phyloP scores from a whole-genome alignment of 2,113 vertebrate species.

The Austrofundulus limnaeus region DNA sequence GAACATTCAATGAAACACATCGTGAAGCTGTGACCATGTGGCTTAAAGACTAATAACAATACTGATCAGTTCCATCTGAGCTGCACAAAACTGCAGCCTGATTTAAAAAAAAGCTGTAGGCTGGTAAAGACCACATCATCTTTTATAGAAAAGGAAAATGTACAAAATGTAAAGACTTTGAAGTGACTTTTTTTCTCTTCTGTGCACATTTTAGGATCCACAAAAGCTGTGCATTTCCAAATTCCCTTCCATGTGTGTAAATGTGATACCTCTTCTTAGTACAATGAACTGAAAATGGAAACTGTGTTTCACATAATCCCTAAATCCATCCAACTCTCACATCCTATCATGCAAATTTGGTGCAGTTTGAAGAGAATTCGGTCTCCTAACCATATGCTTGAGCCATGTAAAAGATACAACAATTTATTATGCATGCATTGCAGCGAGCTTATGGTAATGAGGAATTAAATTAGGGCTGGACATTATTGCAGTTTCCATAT shows the following conservation, averaged over 20 bases:
- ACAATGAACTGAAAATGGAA: slow-evolving; percentile 82
- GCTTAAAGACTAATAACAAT: slow-evolving; percentile 39
- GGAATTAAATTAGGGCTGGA: slow-evolving; percentile 86
- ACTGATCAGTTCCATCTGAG: slow-evolving; percentile 43
- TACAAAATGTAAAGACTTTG: slow-evolving; percentile 56
- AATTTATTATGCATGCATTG: slow-evolving; percentile 85
- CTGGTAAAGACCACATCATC: slow-evolving; percentile 11
- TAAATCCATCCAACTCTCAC: slow-evolving; percentile 85
- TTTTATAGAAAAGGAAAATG: slow-evolving; percentile 12
- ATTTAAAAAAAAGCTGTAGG: slow-evolving; percentile 33
- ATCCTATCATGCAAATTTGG: slow-evolving; percentile 85
- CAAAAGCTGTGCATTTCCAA: slow-evolving; percentile 73
- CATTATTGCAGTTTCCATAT: slow-evolving; percentile 81
- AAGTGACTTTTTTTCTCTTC: slow-evolving; percentile 50
- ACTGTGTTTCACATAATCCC: slow-evolving; percentile 84
- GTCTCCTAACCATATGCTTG: slow-evolving; percentile 79
- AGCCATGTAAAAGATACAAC: slow-evolving; percentile 81
- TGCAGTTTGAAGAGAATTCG: slow-evolving; percentile 81
- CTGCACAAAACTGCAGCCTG: slow-evolving; percentile 30
- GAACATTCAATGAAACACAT: slow-evolving; percentile 37
- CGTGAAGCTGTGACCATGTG: slow-evolving; percentile 28
- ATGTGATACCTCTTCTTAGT: slow-evolving; percentile 82
- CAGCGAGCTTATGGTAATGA: slow-evolving; percentile 84
- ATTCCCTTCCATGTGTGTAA: slow-evolving; percentile 79
- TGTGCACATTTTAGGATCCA: slow-evolving; percentile 62